These are phyloP conservation scores for Saguinus midas DNA, from an alignment of 2,113 vertebrate genomes.

Conservation along the genomic window DNA sequence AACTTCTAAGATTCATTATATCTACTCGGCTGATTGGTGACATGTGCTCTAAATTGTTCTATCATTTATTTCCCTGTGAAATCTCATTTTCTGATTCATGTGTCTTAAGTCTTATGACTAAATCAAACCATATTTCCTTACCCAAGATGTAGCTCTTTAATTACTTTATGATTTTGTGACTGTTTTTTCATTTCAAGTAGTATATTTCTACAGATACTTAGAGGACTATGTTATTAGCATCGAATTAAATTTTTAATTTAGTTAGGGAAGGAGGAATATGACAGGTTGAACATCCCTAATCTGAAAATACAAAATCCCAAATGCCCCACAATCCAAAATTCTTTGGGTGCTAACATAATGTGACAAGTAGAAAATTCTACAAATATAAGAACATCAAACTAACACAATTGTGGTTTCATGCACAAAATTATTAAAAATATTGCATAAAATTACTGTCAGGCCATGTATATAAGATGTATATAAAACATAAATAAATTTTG, in stretches of 20 bases:
- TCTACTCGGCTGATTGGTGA: background rate
- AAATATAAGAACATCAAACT: background rate
- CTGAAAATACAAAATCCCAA: background rate
- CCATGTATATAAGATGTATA: background rate
- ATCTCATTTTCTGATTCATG: background rate
- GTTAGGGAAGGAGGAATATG: background rate
- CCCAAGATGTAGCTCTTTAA: background rate
- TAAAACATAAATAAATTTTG: background rate
- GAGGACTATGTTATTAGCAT: background rate
- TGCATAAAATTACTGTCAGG: background rate
- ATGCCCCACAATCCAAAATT: background rate
- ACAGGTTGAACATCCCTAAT: background rate
- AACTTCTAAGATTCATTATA: background rate
- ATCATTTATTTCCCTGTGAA: background rate
- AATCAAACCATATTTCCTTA: conserved; percentile 26
- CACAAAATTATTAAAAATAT: background rate
- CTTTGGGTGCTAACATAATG: background rate
- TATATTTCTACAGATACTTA: background rate
- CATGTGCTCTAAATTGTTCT: background rate
- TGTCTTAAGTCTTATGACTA: background rate
- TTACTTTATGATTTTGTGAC: conserved; percentile 19
- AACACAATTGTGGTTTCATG: background rate
- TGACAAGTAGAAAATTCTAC: background rate
- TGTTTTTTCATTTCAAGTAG: background rate
- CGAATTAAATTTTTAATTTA: background rate